Conservation (phyloP, 2,888 invertebrate genomes). For the Calameuta filiformis region DNA sequence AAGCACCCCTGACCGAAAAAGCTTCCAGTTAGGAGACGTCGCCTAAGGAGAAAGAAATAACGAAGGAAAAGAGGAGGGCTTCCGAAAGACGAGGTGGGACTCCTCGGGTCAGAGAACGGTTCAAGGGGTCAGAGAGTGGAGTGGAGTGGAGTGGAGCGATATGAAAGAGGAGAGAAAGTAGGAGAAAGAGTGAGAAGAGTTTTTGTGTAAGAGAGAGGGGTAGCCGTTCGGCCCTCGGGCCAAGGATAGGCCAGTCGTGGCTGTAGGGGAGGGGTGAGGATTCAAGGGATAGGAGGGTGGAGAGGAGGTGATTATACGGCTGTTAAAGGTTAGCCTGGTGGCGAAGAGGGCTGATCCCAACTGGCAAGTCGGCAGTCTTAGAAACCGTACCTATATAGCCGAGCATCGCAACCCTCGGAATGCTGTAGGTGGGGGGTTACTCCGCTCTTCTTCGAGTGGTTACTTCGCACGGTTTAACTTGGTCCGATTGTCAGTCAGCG, state of each 20-base stretch:
- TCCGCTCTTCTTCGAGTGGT: conserved; percentile 25
- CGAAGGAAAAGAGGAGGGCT: neutral
- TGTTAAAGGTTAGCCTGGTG: conserved; percentile 33
- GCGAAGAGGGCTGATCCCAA: conserved; percentile 11
- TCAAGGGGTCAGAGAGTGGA: neutral
- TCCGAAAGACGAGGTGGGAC: neutral
- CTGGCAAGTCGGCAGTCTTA: neutral
- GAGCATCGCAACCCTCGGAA: neutral
- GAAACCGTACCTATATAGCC: neutral
- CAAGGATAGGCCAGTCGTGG: neutral
- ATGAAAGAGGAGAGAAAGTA: neutral
- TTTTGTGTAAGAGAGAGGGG: neutral
- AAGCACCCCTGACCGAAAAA: neutral
- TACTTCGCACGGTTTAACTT: conserved; percentile 54
- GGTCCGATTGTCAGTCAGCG: conserved; percentile 56
- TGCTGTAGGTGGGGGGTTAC: neutral
- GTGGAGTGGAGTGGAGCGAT: neutral
- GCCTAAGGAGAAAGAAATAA: neutral
- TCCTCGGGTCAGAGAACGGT: neutral
- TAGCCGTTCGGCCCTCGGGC: neutral
- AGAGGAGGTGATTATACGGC: conserved; percentile 36
- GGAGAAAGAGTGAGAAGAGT: neutral
- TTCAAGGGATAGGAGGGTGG: neutral
- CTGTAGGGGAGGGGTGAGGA: neutral
- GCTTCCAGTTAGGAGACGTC: neutral